These are phyloP conservation scores for Rhopilema esculentum DNA, from an alignment of 30 jellyfish, hydroid and myxozoan species.

Conservation along the genomic window DNA sequence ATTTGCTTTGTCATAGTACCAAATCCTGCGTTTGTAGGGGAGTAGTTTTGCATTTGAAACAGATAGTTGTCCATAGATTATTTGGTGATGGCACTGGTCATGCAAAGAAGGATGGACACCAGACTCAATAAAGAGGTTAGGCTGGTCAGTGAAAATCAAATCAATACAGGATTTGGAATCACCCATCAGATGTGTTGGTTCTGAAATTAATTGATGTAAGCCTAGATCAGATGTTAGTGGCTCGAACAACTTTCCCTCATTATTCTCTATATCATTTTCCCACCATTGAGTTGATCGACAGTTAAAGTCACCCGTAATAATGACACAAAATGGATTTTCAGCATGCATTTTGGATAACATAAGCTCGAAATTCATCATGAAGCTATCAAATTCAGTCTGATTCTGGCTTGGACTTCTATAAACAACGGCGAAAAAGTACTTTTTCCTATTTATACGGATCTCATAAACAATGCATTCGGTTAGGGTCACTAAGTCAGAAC, in stretches of 20 bases:
- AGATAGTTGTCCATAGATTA: constrained; percentile 46
- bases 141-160: constrained; percentile 45
- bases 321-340: constrained; percentile 41
- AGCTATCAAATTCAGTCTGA: constrained; percentile 27
- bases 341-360: constrained; percentile 60
- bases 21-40: constrained; percentile 47
- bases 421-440: constrained; percentile 22
- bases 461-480: constrained; percentile 56
- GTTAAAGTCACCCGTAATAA: constrained; percentile 40
- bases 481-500: constrained; percentile 53
- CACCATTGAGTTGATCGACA: constrained; percentile 53
- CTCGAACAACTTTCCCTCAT: constrained; percentile 50
- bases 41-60: constrained; percentile 25
- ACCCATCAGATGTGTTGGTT: constrained; percentile 25
- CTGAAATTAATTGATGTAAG: constrained; percentile 44
- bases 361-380: constrained; percentile 29
- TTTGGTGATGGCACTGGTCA: constrained; percentile 61
- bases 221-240: constrained; percentile 47
- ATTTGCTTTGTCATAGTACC: constrained; percentile 49
- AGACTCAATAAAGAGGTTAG: constrained; percentile 40
- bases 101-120: constrained; percentile 61
- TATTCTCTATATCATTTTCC: constrained; percentile 51
- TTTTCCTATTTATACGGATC: constrained; percentile 30
- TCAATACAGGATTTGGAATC: constrained; percentile 54
- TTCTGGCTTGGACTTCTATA: constrained; percentile 66